phyloP scores from a whole-genome alignment of 2,797 vertebrate genomes.

The Sylvia borin region DNA sequence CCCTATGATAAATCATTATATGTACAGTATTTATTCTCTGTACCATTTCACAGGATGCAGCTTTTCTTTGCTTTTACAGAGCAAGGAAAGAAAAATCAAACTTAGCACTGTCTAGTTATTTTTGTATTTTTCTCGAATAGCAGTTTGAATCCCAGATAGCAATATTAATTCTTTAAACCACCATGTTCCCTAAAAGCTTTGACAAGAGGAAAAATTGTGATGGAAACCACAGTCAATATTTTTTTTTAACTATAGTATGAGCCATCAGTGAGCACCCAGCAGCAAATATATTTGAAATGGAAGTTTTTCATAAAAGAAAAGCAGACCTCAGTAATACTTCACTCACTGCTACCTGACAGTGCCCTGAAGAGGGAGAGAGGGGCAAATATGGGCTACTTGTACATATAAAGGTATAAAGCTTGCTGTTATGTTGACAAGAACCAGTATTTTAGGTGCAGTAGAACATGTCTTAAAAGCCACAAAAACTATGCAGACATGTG shows the following conservation, averaged over 20 bases:
- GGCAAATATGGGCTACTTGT: not conserved
- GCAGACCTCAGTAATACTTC: not conserved
- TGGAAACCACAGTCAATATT: not conserved
- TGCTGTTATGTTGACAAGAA: not conserved
- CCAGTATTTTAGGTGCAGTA: not conserved
- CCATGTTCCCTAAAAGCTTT: not conserved
- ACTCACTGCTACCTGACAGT: not conserved
- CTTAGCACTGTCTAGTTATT: not conserved
- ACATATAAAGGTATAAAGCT: not conserved
- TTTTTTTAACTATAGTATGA: not conserved
- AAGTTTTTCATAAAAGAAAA: not conserved
- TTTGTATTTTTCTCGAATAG: not conserved
- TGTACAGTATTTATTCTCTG: not conserved
- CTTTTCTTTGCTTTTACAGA: not conserved
- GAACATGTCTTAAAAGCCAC: not conserved
- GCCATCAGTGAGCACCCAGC: not conserved
- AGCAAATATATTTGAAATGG: not conserved
- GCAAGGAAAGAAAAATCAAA: not conserved
- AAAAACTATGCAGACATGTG: not conserved
- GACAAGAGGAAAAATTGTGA: not conserved
- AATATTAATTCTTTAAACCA: not conserved
- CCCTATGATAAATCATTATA: not conserved
- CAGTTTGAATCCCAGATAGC: not conserved
- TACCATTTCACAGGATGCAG: not conserved
- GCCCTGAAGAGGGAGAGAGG: not conserved